Evolutionary conservation across 2,113 vertebrate genomes (phyloP).

Genomic region (Passer montanus): DNA sequence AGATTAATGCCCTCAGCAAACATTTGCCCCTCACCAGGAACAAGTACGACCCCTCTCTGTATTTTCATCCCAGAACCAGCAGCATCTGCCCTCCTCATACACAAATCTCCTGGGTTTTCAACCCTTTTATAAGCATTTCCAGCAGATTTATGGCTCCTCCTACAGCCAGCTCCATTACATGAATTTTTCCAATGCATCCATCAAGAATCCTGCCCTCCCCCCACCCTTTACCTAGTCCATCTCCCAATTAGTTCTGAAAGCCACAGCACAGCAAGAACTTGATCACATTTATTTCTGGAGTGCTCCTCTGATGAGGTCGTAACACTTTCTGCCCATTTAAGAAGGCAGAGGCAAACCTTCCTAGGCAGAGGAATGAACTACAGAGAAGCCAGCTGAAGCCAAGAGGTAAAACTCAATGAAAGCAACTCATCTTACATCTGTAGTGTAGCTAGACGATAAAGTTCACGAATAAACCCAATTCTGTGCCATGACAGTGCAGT

Average conservation of each 20-base stretch:
- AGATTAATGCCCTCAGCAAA: background rate
- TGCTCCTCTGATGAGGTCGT: background rate
- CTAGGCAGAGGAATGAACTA: background rate
- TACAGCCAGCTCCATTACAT: background rate
- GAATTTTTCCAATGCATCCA: background rate
- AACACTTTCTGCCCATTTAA: background rate
- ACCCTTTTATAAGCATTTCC: background rate
- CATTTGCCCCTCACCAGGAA: background rate
- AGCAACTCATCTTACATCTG: background rate
- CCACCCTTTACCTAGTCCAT: background rate
- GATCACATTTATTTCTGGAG: background rate
- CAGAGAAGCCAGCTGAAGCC: background rate
- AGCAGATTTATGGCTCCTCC: conserved; percentile 10
- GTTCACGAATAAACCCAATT: background rate
- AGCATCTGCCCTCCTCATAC: background rate
- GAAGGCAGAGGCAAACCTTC: background rate
- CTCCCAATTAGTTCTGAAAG: background rate
- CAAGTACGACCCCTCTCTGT: background rate
- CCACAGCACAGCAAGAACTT: background rate
- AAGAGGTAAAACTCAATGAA: background rate
- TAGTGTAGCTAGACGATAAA: background rate
- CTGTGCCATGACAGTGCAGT: background rate
- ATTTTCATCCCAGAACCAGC: background rate
- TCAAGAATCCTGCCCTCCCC: background rate
- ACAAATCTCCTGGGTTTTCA: background rate